A percentile compares a stretch with the other conserved stretches of the same genome.
Conservation (phyloP, 2,113 vertebrate genomes). For the Notothenia rossii region DNA sequence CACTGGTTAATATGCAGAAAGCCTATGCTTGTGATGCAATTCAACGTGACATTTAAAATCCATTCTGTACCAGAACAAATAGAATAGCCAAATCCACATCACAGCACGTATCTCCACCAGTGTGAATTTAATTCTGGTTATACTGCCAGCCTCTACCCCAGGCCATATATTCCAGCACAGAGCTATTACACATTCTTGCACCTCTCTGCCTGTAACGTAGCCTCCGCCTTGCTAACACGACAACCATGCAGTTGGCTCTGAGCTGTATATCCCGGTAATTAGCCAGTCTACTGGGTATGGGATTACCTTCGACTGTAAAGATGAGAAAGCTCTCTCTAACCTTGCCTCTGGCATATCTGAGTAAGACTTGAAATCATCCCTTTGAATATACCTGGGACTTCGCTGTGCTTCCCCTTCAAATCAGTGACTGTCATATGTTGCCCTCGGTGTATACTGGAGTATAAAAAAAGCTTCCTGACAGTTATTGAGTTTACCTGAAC, state of each 20-base stretch:
- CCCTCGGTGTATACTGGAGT: not conserved
- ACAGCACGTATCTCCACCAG: slow-evolving; percentile 10
- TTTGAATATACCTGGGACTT: slow-evolving; percentile 50
- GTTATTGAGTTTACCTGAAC: not conserved
- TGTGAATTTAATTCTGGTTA: slow-evolving; percentile 56
- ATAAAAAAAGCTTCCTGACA: not conserved
- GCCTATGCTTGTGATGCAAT: slow-evolving; percentile 45
- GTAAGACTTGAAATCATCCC: slow-evolving; percentile 58
- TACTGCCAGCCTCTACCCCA: slow-evolving; percentile 43
- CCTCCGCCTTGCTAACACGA: slow-evolving; percentile 65
- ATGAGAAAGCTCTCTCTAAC: slow-evolving; percentile 61
- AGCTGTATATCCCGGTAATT: slow-evolving; percentile 76
- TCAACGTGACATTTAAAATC: slow-evolving; percentile 72
- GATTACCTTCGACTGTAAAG: slow-evolving; percentile 70
- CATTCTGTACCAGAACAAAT: slow-evolving; percentile 57
- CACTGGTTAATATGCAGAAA: slow-evolving; percentile 51
- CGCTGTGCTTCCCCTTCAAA: slow-evolving; percentile 10
- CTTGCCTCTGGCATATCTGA: slow-evolving; percentile 59
- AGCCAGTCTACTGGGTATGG: slow-evolving; percentile 65
- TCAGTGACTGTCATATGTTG: slow-evolving; percentile 23
- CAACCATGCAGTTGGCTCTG: slow-evolving; percentile 63
- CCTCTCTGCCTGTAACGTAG: slow-evolving; percentile 32
- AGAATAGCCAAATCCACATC: slow-evolving; percentile 39
- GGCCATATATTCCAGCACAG: slow-evolving; percentile 51
- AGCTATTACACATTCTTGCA: slow-evolving; percentile 50